Conservation (phyloP, 1,140 invertebrate species). For the Pygmarrhopalites habei region DNA sequence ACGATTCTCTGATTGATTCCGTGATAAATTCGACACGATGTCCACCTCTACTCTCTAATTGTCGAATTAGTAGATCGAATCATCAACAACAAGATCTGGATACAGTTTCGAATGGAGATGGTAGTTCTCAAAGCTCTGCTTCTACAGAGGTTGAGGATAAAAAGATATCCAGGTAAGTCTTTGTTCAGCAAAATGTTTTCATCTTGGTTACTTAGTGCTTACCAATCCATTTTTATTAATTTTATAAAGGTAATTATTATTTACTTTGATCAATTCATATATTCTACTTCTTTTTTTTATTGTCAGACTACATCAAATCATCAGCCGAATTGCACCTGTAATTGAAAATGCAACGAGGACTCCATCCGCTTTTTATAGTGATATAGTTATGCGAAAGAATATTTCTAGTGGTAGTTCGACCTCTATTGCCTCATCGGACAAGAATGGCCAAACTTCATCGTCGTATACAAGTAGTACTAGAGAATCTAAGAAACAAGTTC, state of each 20-base stretch:
- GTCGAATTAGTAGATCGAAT: background rate
- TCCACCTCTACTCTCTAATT: background rate
- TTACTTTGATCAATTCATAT: too few species aligned
- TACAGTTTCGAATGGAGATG: background rate
- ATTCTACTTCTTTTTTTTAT: too few species aligned
- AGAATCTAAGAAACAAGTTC: background rate
- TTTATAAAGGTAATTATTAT: too few species aligned
- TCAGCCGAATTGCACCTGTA: background rate
- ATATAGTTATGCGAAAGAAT: background rate
- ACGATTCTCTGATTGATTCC: conserved; percentile 8
- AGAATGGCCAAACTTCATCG: too few species aligned
- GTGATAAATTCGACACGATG: background rate
- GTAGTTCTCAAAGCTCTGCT: background rate
- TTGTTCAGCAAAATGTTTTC: too few species aligned
- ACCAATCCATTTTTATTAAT: too few species aligned
- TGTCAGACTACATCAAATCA: background rate
- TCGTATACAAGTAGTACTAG: background rate
- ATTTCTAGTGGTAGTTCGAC: too few species aligned
- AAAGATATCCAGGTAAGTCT: background rate
- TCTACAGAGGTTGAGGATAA: background rate
- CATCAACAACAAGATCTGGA: background rate
- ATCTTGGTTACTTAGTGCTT: too few species aligned
- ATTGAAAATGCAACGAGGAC: background rate
- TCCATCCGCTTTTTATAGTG: conserved; percentile 5
- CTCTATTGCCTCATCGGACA: background rate